Evolutionary conservation across 2,888 invertebrate genomes (phyloP).

Genomic region (Microdon myrmicae): DNA sequence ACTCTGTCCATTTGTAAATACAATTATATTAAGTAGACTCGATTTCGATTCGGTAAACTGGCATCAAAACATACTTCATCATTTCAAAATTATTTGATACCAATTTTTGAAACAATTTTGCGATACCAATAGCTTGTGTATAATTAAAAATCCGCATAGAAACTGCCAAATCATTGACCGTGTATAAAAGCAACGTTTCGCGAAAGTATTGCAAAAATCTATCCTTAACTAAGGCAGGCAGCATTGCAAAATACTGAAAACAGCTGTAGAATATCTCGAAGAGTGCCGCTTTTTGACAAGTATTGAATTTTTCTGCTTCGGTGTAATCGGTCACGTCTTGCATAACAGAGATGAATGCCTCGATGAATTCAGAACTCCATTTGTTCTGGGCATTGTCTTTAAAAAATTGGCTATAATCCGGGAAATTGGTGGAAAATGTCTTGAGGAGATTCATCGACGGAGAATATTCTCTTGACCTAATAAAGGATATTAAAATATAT

Average conservation of each 20-base stretch:
- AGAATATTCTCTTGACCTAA: background rate
- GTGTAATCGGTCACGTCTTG: constrained; percentile 2
- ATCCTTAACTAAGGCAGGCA: constrained; percentile 4
- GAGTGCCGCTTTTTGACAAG: constrained; percentile 20
- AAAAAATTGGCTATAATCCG: background rate
- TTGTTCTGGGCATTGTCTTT: background rate
- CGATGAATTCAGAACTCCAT: background rate
- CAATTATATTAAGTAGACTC: too few species aligned
- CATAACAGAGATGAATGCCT: background rate
- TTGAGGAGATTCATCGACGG: constrained; percentile 23
- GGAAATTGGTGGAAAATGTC: constrained; percentile 2
- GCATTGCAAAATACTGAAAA: constrained; percentile 6
- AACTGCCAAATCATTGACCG: constrained; percentile 26
- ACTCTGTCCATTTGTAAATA: too few species aligned
- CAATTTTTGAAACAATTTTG: constrained; percentile 27
- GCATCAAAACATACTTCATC: constrained; percentile 10
- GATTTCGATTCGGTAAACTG: background rate
- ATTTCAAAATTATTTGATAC: constrained; percentile 17
- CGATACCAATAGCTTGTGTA: constrained; percentile 19
- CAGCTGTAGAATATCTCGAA: constrained; percentile 30
- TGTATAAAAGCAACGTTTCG: constrained; percentile 16
- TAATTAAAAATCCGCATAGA: constrained; percentile 22
- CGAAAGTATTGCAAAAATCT: constrained; percentile 23
- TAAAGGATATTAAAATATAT: too few species aligned
- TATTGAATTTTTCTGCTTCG: background rate